Evolutionary conservation across 1,140 invertebrate species (phyloP).

Genomic region (Apocrypta bakeri): DNA sequence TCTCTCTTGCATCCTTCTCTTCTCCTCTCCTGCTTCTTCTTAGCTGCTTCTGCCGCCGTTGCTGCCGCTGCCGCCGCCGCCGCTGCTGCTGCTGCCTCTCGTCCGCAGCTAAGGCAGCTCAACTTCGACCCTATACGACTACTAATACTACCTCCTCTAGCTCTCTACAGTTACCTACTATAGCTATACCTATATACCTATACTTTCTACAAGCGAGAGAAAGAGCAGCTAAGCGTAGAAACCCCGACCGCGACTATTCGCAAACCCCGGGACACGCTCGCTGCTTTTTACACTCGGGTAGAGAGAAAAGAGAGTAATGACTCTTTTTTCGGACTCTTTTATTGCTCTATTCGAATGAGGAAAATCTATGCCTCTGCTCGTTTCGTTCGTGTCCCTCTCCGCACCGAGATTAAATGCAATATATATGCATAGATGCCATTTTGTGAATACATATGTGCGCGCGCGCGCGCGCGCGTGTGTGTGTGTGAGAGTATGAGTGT

Average conservation of each 20-base stretch:
- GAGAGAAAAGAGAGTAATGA: neutral
- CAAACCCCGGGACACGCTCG: neutral
- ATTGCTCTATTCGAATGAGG: neutral
- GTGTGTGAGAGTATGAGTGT: too few species aligned
- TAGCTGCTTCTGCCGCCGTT: too few species aligned
- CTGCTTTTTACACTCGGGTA: neutral
- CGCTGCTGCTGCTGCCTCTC: neutral
- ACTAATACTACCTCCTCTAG: neutral
- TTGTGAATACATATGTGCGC: too few species aligned
- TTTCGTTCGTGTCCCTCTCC: too few species aligned
- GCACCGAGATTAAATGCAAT: neutral
- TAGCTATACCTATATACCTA: neutral
- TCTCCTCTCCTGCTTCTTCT: neutral
- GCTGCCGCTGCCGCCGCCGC: too few species aligned
- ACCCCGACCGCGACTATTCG: neutral
- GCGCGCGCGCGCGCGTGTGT: too few species aligned
- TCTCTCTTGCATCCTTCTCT: neutral
- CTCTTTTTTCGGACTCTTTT: neutral
- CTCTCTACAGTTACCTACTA: neutral
- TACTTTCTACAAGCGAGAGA: neutral
- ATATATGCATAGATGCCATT: too few species aligned
- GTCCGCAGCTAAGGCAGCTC: neutral
- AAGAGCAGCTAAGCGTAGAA: constrained; percentile 1
- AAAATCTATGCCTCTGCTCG: neutral
- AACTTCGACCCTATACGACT: neutral